Percentiles rank a stretch among this genome's conserved stretches.
Evolutionary conservation across 2,888 invertebrate genomes (phyloP).

Genomic region (Boloria euphrosyne): DNA sequence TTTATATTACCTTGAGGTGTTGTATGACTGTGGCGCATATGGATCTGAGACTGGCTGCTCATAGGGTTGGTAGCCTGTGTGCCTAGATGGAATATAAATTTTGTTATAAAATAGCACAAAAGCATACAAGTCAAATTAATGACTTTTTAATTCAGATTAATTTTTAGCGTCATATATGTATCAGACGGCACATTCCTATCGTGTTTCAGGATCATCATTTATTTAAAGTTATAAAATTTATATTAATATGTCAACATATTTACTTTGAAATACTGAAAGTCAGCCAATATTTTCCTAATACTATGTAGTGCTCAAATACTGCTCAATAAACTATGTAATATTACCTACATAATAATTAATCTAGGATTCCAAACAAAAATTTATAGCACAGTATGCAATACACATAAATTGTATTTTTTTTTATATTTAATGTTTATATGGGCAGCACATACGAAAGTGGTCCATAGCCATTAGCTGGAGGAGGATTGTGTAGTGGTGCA

Average conservation of each 20-base stretch:
- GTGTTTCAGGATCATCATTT: slow-evolving; percentile 73
- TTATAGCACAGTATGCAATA: no score
- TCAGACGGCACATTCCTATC: slow-evolving; percentile 83
- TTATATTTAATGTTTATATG: not conserved
- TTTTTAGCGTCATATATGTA: slow-evolving; percentile 73
- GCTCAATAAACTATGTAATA: not conserved
- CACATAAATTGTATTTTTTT: not conserved
- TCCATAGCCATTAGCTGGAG: slow-evolving; percentile 68
- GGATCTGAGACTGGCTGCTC: slow-evolving; percentile 67
- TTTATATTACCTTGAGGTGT: slow-evolving; percentile 59
- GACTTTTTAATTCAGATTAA: slow-evolving; percentile 51
- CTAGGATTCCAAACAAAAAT: no score
- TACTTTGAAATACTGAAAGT: no score
- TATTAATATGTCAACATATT: no score
- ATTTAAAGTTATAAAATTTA: no score
- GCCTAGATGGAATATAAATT: slow-evolving; percentile 49
- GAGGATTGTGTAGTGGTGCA: slow-evolving; percentile 55
- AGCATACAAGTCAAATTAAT: not conserved
- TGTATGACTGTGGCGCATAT: slow-evolving; percentile 67
- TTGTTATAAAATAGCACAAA: slow-evolving; percentile 2
- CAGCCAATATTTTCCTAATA: no score
- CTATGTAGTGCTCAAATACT: no score
- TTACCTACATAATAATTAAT: no score
- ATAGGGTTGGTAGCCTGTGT: slow-evolving; percentile 73
- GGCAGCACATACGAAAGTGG: slow-evolving; percentile 59